Percentiles rank a stretch among this genome's conserved stretches.
Evolutionary conservation across 2,113 vertebrate genomes (phyloP).

Genomic region (Chaenocephalus aceratus): DNA sequence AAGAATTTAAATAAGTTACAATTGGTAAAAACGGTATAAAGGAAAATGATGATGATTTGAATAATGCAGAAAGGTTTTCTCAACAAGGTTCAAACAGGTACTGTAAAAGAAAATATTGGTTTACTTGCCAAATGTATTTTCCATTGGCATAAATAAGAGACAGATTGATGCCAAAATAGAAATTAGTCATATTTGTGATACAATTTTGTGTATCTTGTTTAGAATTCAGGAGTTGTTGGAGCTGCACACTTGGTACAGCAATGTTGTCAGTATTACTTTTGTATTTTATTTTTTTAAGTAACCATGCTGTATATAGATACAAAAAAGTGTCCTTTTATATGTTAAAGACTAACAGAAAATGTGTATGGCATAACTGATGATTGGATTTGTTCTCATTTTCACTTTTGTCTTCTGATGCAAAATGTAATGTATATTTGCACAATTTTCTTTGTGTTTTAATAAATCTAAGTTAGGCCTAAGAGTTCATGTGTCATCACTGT

Average conservation of each 20-base stretch:
- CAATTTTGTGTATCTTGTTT: constrained; percentile 42
- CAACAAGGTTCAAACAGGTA: background rate
- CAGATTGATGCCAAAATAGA: constrained; percentile 5
- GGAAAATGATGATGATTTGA: constrained; percentile 5
- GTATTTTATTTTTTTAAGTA: constrained; percentile 43
- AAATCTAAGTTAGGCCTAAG: constrained; percentile 23
- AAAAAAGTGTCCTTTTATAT: constrained; percentile 17
- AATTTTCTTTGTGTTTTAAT: constrained; percentile 55
- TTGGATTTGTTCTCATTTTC: constrained; percentile 17
- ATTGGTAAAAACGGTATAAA: constrained; percentile 1
- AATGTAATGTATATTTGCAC: constrained; percentile 54
- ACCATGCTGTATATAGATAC: constrained; percentile 41
- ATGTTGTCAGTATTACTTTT: constrained; percentile 72
- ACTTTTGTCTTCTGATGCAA: constrained; percentile 25
- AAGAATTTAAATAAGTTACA: background rate
- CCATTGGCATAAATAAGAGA: background rate
- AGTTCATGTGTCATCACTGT: background rate
- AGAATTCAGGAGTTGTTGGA: constrained; percentile 25
- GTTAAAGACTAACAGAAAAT: constrained; percentile 22
- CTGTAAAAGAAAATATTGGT: background rate
- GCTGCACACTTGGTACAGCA: constrained; percentile 32
- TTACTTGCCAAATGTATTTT: background rate
- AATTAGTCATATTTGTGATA: constrained; percentile 11
- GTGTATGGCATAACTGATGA: constrained; percentile 11
- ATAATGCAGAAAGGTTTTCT: background rate